Evolutionary conservation across 2,113 vertebrate species (phyloP).

Genomic region (Gymnarchus niloticus): DNA sequence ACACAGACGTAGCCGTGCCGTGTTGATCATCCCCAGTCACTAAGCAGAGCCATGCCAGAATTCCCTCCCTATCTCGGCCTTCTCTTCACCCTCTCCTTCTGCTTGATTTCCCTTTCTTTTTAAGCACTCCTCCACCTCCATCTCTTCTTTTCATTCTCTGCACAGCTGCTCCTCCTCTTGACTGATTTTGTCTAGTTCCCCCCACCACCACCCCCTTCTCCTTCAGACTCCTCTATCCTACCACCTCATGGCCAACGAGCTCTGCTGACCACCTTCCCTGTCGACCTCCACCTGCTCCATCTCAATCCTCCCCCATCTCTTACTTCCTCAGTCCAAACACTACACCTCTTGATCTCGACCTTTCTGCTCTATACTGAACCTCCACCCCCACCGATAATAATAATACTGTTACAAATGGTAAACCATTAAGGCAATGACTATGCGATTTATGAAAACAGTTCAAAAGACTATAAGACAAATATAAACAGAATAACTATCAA

Average conservation of each 20-base stretch:
- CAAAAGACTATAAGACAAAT: neutral
- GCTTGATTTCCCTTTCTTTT: neutral
- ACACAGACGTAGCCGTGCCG: conserved; percentile 32
- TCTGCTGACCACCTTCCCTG: neutral
- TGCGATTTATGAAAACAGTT: neutral
- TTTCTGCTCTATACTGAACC: neutral
- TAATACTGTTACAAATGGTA: neutral
- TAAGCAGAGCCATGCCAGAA: conserved; percentile 14
- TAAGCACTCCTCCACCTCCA: neutral
- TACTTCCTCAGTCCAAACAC: neutral
- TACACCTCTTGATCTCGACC: neutral
- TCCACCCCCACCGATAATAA: neutral
- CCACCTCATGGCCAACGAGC: neutral
- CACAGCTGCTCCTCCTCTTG: neutral
- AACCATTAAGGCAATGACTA: neutral
- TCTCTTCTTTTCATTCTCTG: neutral
- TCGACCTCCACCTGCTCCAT: neutral
- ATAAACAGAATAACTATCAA: neutral
- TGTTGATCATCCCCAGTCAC: conserved; percentile 25
- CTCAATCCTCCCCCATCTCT: neutral
- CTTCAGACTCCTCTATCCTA: neutral
- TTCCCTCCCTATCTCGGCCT: neutral
- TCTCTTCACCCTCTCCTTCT: neutral
- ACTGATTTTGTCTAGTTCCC: neutral
- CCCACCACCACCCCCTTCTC: too few species aligned